Percentiles rank a stretch among this genome's conserved stretches.
Conservation (phyloP, 2,113 vertebrate genomes). For the Caranx melampygus region DNA sequence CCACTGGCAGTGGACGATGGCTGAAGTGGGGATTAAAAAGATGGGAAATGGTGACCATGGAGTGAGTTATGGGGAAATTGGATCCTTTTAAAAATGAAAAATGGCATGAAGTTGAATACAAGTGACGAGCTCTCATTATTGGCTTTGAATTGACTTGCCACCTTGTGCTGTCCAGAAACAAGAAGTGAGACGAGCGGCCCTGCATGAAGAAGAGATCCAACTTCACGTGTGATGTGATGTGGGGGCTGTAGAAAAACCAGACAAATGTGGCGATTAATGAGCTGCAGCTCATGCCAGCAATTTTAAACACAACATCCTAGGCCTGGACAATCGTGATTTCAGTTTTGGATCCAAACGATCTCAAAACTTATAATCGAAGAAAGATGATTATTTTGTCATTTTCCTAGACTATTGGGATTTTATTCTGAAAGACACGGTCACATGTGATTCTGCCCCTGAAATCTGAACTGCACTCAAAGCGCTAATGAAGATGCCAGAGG, state of each 20-base stretch:
- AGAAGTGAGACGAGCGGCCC: not conserved
- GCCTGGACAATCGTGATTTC: too few species aligned
- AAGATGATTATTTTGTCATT: too few species aligned
- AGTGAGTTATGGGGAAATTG: not conserved
- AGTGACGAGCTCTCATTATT: not conserved
- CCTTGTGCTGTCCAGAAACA: not conserved
- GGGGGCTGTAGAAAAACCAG: slow-evolving; percentile 25
- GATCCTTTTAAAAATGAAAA: slow-evolving; percentile 6
- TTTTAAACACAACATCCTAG: slow-evolving; percentile 32
- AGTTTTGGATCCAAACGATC: too few species aligned
- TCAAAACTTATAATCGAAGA: too few species aligned
- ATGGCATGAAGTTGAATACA: not conserved
- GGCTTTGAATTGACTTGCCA: slow-evolving; percentile 20
- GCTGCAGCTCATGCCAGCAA: slow-evolving; percentile 33
- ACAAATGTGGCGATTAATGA: slow-evolving; percentile 58
- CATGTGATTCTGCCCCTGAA: too few species aligned
- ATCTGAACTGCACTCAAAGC: too few species aligned
- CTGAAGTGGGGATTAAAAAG: not conserved
- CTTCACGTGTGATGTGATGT: slow-evolving; percentile 38
- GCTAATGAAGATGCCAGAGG: too few species aligned
- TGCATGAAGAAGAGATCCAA: not conserved
- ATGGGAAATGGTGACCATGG: not conserved
- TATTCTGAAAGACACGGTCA: too few species aligned
- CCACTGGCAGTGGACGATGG: too few species aligned
- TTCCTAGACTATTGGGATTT: too few species aligned